Evolutionary conservation across 2,888 invertebrate species (phyloP).

Genomic region (Mythimna loreyi): DNA sequence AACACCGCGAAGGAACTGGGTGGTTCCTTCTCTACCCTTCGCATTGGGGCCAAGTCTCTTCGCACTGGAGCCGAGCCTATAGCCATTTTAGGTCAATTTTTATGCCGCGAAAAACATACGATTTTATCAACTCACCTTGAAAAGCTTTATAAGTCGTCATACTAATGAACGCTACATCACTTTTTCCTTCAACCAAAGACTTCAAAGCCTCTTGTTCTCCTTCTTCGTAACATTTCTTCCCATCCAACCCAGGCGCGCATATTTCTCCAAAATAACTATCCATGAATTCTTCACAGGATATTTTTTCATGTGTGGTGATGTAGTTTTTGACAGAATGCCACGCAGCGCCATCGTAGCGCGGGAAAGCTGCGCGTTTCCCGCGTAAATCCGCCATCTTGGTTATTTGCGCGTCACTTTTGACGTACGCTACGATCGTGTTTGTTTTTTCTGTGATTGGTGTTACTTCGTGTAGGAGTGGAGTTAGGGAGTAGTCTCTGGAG

Average conservation of each 20-base stretch:
- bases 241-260: constrained; percentile 90
- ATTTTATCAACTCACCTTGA: constrained; percentile 82
- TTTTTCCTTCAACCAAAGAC: constrained; percentile 92
- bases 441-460: constrained; percentile 90
- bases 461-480: constrained; percentile 92
- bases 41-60: too few relatives aligned
- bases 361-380: constrained; percentile 95
- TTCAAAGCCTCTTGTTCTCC: constrained; percentile 92
- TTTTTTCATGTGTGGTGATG: constrained; percentile 78
- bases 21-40: too few relatives aligned
- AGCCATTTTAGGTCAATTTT: too few relatives aligned
- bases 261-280: constrained; percentile 92
- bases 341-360: constrained; percentile 94
- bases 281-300: constrained; percentile 82
- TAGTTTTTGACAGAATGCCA: constrained; percentile 91
- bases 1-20: too few relatives aligned
- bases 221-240: constrained; percentile 78
- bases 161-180: constrained; percentile 95
- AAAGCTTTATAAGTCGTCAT: constrained; percentile 91
- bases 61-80: too few relatives aligned
- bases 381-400: constrained; percentile 91
- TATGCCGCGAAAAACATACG: too few relatives aligned
- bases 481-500: constrained; percentile 89
- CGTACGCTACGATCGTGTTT: constrained; percentile 93
- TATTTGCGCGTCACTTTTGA: constrained; percentile 91